These are phyloP conservation scores for Unio pictorum DNA, from an alignment of 2,888 invertebrate genomes.

Conservation along the genomic window DNA sequence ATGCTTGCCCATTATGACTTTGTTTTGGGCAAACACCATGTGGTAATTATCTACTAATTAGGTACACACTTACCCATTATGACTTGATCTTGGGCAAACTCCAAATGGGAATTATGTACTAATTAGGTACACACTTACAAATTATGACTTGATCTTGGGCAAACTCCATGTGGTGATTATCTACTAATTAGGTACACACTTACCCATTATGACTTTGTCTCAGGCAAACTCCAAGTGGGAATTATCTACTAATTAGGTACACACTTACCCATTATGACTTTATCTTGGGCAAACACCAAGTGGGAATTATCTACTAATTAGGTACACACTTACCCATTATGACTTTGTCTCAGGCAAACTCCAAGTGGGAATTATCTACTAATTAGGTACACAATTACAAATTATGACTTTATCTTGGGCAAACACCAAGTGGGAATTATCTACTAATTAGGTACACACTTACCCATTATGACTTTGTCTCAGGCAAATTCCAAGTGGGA, in stretches of 20 bases:
- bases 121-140: constrained; percentile 57
- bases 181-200: constrained; percentile 78
- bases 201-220: no score
- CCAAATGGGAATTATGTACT: constrained; percentile 94
- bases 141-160: constrained; percentile 84
- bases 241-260: constrained; percentile 86
- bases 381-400: constrained; percentile 79
- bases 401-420: constrained; percentile 96
- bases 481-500: no score
- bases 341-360: constrained; percentile 94
- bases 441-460: no score
- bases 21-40: constrained; percentile 93
- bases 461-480: no score
- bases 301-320: constrained; percentile 89
- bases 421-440: constrained; percentile 78
- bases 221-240: constrained; percentile 87
- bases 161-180: constrained; percentile 94
- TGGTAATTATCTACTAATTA: constrained; percentile 89
- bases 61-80: constrained; percentile 84
- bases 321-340: constrained; percentile 84
- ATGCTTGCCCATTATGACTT: constrained; percentile 87
- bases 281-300: constrained; percentile 93
- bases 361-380: constrained; percentile 94
- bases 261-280: constrained; percentile 80
- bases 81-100: constrained; percentile 94